Evolutionary conservation across 2,888 invertebrate species (phyloP), one percentile per base, ranked within the genome.

Genomic region (Metellina segmentata): DNA sequence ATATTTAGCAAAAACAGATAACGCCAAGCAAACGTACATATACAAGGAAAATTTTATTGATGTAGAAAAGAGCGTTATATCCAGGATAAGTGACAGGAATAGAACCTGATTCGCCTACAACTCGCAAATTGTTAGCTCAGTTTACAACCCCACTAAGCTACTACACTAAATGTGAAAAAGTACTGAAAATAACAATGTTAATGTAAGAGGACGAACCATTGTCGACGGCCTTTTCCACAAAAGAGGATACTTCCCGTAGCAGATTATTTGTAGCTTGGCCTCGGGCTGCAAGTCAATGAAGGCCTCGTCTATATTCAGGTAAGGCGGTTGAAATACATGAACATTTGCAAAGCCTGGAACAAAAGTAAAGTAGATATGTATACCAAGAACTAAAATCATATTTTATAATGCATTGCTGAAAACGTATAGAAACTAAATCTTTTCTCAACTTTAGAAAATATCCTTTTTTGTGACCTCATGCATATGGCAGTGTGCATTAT

Each of bases 211-310:
- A 7, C 8, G 6, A 13, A 82, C 83, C 74, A 51, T 70, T 6
- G 69, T 19, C 9, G n/a, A 48, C 6, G 91, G 85, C 7, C 81
- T 78, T 74, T 88, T 74, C 93, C 93, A 92, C 0, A 7, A 8
- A 0, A 93, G 48, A 0, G 90, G 90, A 61, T 90, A 85, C 74
- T 81, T 85, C 0, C 93, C 93, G 13, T 49, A 11, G 69, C 93
- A 93, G 4, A 8, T 51, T 13, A 93, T 70, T 19, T 72, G n/a
- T 1, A 92, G n/a, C 0, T 79, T 85, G 0, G 72, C 70, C 16
- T 90, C 81, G 8, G 78, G 48, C 49, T 85, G n/a, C 11, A 88
- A 9, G 34, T 93, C 90, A 0, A 93, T 79, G 70, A 19, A 92
- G 2, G 49, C 9, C 4, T 86, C 52, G 1, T 79, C 77, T 11